A percentile compares a stretch with the other conserved stretches of the same genome.
These are phyloP conservation scores for Agriopis marginaria DNA, from an alignment of 2,888 invertebrate genomes.

Conservation along the genomic window DNA sequence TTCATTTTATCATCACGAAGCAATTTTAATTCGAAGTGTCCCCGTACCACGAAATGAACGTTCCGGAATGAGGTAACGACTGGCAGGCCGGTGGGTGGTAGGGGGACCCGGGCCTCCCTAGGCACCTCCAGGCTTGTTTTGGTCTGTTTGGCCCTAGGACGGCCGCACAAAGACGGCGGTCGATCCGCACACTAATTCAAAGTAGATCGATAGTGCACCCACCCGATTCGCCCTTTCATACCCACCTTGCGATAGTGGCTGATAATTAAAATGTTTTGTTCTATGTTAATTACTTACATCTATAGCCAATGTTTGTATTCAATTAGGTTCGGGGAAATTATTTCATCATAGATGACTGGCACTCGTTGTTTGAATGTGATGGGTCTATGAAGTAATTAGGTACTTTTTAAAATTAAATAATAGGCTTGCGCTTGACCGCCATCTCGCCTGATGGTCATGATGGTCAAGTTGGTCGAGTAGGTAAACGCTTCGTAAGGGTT, in stretches of 20 bases:
- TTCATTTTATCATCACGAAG: constrained; percentile 46
- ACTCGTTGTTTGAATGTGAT: too few relatives aligned
- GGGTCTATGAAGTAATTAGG: too few relatives aligned
- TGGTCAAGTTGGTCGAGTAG: too few relatives aligned
- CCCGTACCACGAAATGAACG: constrained; percentile 66
- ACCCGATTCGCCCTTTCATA: constrained; percentile 77
- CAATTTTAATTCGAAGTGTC: constrained; percentile 58
- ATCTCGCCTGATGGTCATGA: too few relatives aligned
- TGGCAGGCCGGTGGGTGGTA: constrained; percentile 61
- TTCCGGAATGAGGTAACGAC: constrained; percentile 71
- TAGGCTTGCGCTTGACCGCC: too few relatives aligned
- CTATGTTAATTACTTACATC: constrained; percentile 24
- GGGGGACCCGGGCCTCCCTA: constrained; percentile 46
- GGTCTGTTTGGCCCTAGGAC: constrained; percentile 85
- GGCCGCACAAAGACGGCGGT: constrained; percentile 84
- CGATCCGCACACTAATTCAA: constrained; percentile 86
- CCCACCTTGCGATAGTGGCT: constrained; percentile 68
- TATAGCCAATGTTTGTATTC: constrained; percentile 1
- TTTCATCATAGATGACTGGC: background rate
- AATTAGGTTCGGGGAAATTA: background rate
- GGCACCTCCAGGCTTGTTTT: constrained; percentile 72
- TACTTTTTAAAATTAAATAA: too few relatives aligned
- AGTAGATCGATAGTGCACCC: constrained; percentile 85
- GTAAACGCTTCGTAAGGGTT: too few relatives aligned
- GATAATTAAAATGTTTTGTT: constrained; percentile 77